A percentile compares a stretch with the other conserved stretches of the same genome.
Evolutionary conservation across 2,797 vertebrate genomes (phyloP).

Genomic region (Mastacembelus armatus): DNA sequence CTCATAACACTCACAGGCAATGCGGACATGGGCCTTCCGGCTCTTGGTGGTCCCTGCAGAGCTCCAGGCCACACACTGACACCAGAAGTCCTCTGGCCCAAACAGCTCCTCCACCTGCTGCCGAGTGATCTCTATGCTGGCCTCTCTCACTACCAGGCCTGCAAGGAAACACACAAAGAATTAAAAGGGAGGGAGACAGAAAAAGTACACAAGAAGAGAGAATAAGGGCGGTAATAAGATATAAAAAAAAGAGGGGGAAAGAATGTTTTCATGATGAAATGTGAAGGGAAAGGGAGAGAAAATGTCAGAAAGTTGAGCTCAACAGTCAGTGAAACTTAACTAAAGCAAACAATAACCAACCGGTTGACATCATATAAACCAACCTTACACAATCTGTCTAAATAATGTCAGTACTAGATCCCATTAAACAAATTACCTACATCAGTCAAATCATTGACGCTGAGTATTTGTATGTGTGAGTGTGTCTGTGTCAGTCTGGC

Average conservation of each 20-base stretch:
- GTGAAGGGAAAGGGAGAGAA: not conserved
- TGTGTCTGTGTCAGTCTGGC: slow-evolving; percentile 48
- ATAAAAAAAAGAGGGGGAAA: not conserved
- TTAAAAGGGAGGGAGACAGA: not conserved
- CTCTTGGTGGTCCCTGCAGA: slow-evolving; percentile 98
- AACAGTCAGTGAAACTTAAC: not conserved
- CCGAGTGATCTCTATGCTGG: slow-evolving; percentile 98
- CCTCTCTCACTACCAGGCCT: slow-evolving; percentile 97
- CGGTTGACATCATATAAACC: slow-evolving; percentile 4
- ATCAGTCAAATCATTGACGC: slow-evolving; percentile 29
- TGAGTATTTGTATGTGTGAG: slow-evolving; percentile 14
- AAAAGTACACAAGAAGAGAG: not conserved
- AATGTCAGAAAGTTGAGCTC: not conserved
- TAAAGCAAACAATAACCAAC: slow-evolving; percentile 1
- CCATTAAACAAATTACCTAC: slow-evolving; percentile 20
- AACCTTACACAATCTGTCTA: slow-evolving; percentile 1
- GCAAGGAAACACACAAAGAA: slow-evolving; percentile 31
- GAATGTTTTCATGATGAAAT: not conserved
- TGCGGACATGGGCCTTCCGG: slow-evolving; percentile 95
- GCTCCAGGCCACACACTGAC: slow-evolving; percentile 99
- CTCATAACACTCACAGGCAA: too few relatives aligned
- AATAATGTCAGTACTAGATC: not conserved
- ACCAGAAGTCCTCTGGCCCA: slow-evolving; percentile 98
- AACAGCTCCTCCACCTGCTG: slow-evolving; percentile 99
- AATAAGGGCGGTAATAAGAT: not conserved